Percentiles rank a stretch among this genome's conserved stretches.
phyloP scores from a whole-genome alignment of 2,113 vertebrate genomes.

The Pelobates fuscus region DNA sequence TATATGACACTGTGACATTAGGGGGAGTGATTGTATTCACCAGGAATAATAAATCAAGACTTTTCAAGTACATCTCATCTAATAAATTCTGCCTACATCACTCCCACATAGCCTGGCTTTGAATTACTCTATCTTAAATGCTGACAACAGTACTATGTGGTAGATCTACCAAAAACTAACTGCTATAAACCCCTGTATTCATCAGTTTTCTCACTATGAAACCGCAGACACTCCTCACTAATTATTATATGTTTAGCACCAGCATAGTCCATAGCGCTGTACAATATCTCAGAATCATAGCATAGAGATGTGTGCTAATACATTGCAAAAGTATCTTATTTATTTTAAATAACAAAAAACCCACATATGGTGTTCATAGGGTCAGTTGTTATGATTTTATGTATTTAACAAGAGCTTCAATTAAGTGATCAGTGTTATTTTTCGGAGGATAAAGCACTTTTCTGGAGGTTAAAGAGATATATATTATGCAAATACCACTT shows the following conservation, averaged over 20 bases:
- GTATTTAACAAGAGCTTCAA: neutral
- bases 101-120: constrained; percentile 27
- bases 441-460: neutral
- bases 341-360: too few species aligned
- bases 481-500: constrained; percentile 7
- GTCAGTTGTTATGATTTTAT: neutral
- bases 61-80: constrained; percentile 30
- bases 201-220: constrained; percentile 5
- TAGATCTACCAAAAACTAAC: neutral
- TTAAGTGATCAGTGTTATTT: neutral
- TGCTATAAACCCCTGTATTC: neutral
- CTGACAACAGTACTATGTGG: neutral
- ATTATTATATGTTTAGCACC: too few species aligned
- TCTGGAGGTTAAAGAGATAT: neutral
- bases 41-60: constrained; percentile 16
- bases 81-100: constrained; percentile 18
- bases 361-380: neutral
- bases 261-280: too few species aligned
- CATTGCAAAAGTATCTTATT: too few species aligned
- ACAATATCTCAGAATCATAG: too few species aligned
- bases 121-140: constrained; percentile 14
- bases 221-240: too few species aligned
- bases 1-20: constrained; percentile 22
- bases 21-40: constrained; percentile 15
- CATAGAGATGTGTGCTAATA: too few species aligned